A percentile compares a stretch with the other conserved stretches of the same genome.
These are phyloP conservation scores for Papilio aristodemus DNA, from an alignment of 1,140 invertebrate species.

Conservation along the genomic window DNA sequence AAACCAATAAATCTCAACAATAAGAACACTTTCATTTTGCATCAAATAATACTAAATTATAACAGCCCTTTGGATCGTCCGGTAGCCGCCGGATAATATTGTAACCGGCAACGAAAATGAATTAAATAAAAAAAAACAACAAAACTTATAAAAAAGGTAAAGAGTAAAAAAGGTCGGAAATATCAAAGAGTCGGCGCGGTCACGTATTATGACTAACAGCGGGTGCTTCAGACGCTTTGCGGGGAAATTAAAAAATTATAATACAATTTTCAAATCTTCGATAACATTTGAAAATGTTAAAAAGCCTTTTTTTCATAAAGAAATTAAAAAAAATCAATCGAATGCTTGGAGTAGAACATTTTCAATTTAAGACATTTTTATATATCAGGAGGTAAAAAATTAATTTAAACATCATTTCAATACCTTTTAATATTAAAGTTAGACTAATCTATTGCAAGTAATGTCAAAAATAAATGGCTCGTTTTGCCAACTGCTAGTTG, in stretches of 20 bases:
- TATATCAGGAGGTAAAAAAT: too few species aligned
- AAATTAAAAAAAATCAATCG: constrained; percentile 30
- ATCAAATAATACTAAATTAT: constrained; percentile 77
- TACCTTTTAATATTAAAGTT: too few species aligned
- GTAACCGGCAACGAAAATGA: constrained; percentile 71
- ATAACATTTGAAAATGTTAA: constrained; percentile 56
- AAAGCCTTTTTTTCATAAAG: constrained; percentile 41
- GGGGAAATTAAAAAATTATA: constrained; percentile 67
- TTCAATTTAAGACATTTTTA: background rate
- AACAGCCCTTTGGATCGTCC: constrained; percentile 68
- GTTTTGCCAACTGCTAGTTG: too few species aligned
- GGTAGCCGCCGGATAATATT: constrained; percentile 75
- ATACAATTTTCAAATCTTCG: constrained; percentile 34
- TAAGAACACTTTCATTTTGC: constrained; percentile 71
- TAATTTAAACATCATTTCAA: too few species aligned
- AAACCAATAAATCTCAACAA: constrained; percentile 66
- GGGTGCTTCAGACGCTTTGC: constrained; percentile 56
- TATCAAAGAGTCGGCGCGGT: constrained; percentile 72
- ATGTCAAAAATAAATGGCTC: too few species aligned
- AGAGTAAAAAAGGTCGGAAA: constrained; percentile 60
- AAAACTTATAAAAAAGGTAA: constrained; percentile 51
- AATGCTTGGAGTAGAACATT: too few species aligned
- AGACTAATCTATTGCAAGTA: too few species aligned
- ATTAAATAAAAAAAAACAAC: constrained; percentile 59
- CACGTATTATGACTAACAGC: constrained; percentile 75